Base-by-base conservation (phyloP, 2,797 vertebrate genomes). In the Heterohyrax brucei region DNA sequence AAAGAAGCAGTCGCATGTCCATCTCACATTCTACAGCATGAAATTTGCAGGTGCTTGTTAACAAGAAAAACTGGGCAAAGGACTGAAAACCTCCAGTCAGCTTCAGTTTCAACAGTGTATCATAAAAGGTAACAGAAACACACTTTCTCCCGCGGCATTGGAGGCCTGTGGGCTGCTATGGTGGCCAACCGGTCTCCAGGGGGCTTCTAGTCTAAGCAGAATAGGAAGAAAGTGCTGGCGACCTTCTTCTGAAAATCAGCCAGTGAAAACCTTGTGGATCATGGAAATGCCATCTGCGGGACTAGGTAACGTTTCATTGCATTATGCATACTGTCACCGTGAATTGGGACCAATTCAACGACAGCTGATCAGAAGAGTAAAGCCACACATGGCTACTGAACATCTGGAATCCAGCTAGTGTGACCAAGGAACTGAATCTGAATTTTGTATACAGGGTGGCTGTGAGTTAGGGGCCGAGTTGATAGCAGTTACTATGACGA, bases 51-150 rank as follows among this genome's bases (percentile, higher is more conserved):
- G 0, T 19, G 39, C 5, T 7, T 2, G 56, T 44, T 30, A 26
- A 80, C 9, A 7, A 28, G 12, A 7, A 64, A 10, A 56, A n/a
- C n/a, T 70, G 16, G 10, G 12, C 18, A 44, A 7, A 18, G 56
- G 39, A 46, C 73, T 1, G 26, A 33, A 21, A 75, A 30, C 18
- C 8, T 30, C 5, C 26, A 21, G 70, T 48, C 12, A 28, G 62
- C 1, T 10, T 77, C 4, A 0, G n/a, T 18, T 53, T 30, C 28
- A 39, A 14, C 9, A 9, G 0, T 3, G 22, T 0, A 0, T 2
- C 88, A 21, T 2, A 1, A 12, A 4, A 1, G 5, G 24, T n/a
- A 12, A 50, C 16, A 46, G 10, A 7, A 7, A 21, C 7, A 21
- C 7, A 2, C 1, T 7, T 22, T 26, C 48, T n/a, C 3, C 61